Percentiles rank a stretch among this genome's conserved stretches.
These are phyloP conservation scores for Ceratina japonica DNA, from an alignment of 1,140 invertebrate genomes.

Conservation along the genomic window DNA sequence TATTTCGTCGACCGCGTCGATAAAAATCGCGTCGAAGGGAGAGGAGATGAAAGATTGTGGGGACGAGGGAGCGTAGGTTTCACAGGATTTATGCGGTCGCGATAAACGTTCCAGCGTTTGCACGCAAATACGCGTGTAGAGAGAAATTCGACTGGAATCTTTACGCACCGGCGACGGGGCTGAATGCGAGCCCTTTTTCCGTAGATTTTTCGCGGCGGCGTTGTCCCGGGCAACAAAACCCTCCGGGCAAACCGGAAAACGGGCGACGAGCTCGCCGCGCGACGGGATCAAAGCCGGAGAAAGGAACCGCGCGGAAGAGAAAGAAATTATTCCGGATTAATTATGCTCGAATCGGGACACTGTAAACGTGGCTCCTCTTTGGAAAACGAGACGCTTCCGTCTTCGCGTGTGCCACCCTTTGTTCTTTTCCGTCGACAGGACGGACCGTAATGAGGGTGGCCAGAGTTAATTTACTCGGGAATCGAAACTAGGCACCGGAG, in stretches of 20 bases:
- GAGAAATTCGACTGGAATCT: slow-evolving; percentile 7
- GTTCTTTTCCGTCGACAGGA: slow-evolving; percentile 12
- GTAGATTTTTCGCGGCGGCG: neutral
- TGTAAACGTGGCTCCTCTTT: slow-evolving; percentile 23
- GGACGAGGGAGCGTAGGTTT: neutral
- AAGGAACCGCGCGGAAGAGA: slow-evolving; percentile 13
- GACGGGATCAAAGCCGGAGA: slow-evolving; percentile 32
- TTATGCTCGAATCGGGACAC: slow-evolving; percentile 41
- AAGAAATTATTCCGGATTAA: slow-evolving; percentile 52
- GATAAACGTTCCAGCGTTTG: neutral
- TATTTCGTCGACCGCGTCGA: neutral
- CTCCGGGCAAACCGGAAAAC: neutral
- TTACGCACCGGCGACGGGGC: neutral
- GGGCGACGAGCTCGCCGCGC: neutral
- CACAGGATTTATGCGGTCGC: slow-evolving; percentile 2
- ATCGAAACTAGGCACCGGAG: neutral
- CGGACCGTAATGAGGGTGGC: neutral
- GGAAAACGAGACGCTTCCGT: neutral
- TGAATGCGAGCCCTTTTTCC: neutral
- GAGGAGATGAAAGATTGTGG: neutral
- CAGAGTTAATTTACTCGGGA: slow-evolving; percentile 24
- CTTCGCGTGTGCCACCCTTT: slow-evolving; percentile 12
- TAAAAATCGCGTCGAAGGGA: slow-evolving; percentile 13
- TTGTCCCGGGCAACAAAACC: slow-evolving; percentile 31
- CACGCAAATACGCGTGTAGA: neutral